phyloP scores from a whole-genome alignment of 2,888 invertebrate species.

The Dolichopus griseipennis region DNA sequence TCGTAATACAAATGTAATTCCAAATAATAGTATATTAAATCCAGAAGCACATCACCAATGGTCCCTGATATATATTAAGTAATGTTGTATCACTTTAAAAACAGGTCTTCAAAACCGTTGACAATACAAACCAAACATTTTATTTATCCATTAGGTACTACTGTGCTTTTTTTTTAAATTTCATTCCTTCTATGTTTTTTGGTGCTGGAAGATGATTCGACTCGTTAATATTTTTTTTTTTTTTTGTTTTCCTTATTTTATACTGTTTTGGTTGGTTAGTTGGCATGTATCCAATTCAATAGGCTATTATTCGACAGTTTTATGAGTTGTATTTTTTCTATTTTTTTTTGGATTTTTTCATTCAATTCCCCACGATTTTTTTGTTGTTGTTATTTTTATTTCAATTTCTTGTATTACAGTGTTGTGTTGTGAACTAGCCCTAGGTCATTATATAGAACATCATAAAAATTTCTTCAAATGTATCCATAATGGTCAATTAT shows the following conservation, averaged over 20 bases:
- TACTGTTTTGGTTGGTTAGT: background rate
- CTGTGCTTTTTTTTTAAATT: no score
- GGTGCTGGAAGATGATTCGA: background rate
- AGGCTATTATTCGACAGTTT: background rate
- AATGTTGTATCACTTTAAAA: no score
- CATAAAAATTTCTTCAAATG: conserved; percentile 6
- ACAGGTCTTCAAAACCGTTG: no score
- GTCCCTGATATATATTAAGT: no score
- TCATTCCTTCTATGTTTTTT: no score
- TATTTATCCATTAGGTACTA: no score
- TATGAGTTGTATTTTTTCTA: background rate
- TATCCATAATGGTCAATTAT: background rate
- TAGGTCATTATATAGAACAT: conserved; percentile 1
- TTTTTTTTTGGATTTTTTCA: background rate
- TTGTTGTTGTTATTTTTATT: no score
- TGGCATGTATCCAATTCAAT: conserved; percentile 4
- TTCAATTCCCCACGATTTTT: background rate
- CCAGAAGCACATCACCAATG: no score
- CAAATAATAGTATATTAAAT: no score
- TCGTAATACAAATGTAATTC: no score
- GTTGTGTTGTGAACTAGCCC: background rate
- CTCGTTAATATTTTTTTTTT: background rate
- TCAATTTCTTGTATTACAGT: no score
- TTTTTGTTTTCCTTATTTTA: background rate
- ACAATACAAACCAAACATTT: no score